Conservation (phyloP, 1,140 invertebrate genomes). For the Penaeus indicus region DNA sequence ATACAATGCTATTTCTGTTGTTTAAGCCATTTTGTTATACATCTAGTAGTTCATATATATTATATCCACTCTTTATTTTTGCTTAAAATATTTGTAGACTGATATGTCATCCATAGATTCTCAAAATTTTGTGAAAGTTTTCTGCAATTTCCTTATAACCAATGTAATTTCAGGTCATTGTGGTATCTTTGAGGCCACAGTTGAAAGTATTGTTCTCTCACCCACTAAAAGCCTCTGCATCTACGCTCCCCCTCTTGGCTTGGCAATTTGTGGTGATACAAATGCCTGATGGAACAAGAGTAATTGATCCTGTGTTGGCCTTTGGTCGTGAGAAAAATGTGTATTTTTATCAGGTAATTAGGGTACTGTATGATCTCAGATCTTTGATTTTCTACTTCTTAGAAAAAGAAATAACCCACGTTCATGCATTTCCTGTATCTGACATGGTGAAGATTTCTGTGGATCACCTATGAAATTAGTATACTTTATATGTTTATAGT, state of each 20-base stretch:
- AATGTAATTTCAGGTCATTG: conserved; percentile 77
- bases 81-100: too few relatives aligned
- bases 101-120: background rate
- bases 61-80: too few relatives aligned
- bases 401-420: too few relatives aligned
- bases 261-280: conserved; percentile 94
- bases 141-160: background rate
- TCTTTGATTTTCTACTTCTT: too few relatives aligned
- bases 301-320: conserved; percentile 88
- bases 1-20: too few relatives aligned
- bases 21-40: too few relatives aligned
- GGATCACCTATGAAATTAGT: too few relatives aligned
- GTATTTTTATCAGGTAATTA: conserved; percentile 85
- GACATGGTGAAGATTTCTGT: too few relatives aligned
- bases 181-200: conserved; percentile 86
- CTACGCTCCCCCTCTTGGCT: conserved; percentile 84
- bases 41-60: too few relatives aligned
- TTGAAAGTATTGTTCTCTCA: conserved; percentile 80
- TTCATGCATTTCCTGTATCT: too few relatives aligned
- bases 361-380: too few relatives aligned
- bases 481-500: too few relatives aligned
- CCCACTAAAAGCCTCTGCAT: conserved; percentile 72
- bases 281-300: conserved; percentile 78
- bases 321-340: conserved; percentile 84
- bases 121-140: background rate